These are phyloP conservation scores for Drosophila grimshawi DNA, from an alignment of 1,140 invertebrate genomes.

Conservation along the genomic window DNA sequence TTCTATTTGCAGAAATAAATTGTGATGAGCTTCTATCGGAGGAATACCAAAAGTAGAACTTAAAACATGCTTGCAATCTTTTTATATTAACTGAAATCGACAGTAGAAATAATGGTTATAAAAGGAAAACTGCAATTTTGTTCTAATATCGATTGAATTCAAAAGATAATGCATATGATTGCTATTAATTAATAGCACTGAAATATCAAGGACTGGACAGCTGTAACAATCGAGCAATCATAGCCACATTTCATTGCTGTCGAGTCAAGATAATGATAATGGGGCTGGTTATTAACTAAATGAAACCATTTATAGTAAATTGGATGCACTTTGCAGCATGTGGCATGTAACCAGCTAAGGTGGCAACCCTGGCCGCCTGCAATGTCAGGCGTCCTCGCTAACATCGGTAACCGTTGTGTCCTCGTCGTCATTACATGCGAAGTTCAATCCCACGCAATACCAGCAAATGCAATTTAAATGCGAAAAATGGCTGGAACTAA, in stretches of 20 bases:
- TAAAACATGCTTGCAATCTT: too few species aligned
- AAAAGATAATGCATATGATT: conserved; percentile 20
- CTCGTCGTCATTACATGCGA: conserved; percentile 48
- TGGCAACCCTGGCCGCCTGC: conserved; percentile 27
- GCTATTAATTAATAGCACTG: conserved; percentile 12
- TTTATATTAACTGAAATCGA: too few species aligned
- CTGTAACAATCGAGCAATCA: conserved; percentile 44
- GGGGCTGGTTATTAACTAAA: conserved; percentile 73
- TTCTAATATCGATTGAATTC: conserved; percentile 6
- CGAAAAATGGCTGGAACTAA: conserved; percentile 61
- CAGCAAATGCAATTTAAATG: conserved; percentile 77
- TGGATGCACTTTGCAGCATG: conserved; percentile 40
- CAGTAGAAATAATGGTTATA: neutral
- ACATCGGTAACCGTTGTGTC: conserved; percentile 34
- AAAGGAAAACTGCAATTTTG: neutral
- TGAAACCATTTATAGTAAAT: conserved; percentile 62
- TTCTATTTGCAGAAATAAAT: too few species aligned
- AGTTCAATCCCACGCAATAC: conserved; percentile 67
- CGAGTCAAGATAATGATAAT: conserved; percentile 59
- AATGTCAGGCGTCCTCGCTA: conserved; percentile 13
- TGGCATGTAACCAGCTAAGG: conserved; percentile 30
- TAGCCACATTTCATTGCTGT: conserved; percentile 41
- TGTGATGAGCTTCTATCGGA: too few species aligned
- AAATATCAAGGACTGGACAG: conserved; percentile 63
- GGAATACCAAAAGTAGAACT: too few species aligned